Base-by-base conservation (phyloP, 2,888 invertebrate species). In the Toxonevra muliebris region DNA sequence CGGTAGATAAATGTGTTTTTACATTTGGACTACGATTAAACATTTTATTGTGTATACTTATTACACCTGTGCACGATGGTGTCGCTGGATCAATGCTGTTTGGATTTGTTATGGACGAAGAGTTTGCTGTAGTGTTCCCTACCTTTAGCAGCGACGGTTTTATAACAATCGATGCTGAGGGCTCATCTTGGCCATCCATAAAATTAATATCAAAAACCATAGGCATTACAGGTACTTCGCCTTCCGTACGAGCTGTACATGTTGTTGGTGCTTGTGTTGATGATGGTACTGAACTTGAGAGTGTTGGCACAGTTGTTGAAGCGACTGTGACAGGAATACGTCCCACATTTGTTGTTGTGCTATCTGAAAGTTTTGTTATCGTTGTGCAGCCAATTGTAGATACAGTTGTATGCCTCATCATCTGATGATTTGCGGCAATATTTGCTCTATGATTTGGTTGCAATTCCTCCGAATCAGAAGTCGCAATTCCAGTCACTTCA, bases 161-260 rank as follows among this genome's bases (percentile, higher is more conserved):
- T 15, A 76, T 73, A n/a, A 76, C 70, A 66, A 76, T 74, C 2
- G 76, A 75, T 8, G 74, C 74, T 4, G 71, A 70, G 5, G 76
- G 76, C 42, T 76, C 76, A 67, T 74, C 73, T 13, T 67, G 65
- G 42, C 63, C 68, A 63, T 73, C 74, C 20, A 73, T 71, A 55
- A 75, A 69, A 67, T 70, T 72, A 19, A 73, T 69, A 64, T 72
- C 71, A 52, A 73, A 72, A 17, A 73, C 71, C 17, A 73, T 60
- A 1, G 74, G 74, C 4, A 64, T 61, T 52, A 54, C 30, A 48
- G 30, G 30, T 2, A 30, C 30, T 30, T 30, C 30, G 3, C 30
- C 30, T 30, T 4, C 30, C 30, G 7, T 30, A 4, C 7, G 30
- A 30, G 30, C 13, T 58, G 61, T 13, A n/a, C 30, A 42, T 12